phyloP scores from a whole-genome alignment of 1,140 invertebrate genomes.

The Hypothenemus hampei region DNA sequence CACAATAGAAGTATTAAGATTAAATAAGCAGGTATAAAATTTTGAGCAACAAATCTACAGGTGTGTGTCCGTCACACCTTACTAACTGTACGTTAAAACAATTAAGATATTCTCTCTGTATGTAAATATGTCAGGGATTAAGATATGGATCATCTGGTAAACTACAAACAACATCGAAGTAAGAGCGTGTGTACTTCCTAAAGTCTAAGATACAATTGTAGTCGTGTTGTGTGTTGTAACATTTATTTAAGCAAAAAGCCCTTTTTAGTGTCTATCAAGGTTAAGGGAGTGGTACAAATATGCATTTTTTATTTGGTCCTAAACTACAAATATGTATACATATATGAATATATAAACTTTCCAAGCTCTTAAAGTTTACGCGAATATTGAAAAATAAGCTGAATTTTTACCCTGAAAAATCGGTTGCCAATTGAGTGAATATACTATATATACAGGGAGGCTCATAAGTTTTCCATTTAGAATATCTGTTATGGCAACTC shows the following conservation, averaged over 20 bases:
- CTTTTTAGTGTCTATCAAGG: slow-evolving; percentile 11
- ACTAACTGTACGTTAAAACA: slow-evolving; percentile 5
- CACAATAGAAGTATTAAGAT: slow-evolving; percentile 11
- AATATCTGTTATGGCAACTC: slow-evolving; percentile 24
- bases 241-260: slow-evolving; percentile 35
- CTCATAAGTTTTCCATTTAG: slow-evolving; percentile 23
- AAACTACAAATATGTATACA: slow-evolving; percentile 23
- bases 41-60: slow-evolving; percentile 33
- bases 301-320: too few species aligned
- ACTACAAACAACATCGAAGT: slow-evolving; percentile 30
- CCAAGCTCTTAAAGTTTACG: slow-evolving; percentile 11
- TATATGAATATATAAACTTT: slow-evolving; percentile 4
- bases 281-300: too few species aligned
- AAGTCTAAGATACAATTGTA: slow-evolving; percentile 34
- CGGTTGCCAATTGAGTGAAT: slow-evolving; percentile 29
- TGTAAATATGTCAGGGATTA: slow-evolving; percentile 17
- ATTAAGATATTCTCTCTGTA: too few species aligned
- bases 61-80: slow-evolving; percentile 12
- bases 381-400: slow-evolving; percentile 27
- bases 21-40: slow-evolving; percentile 25
- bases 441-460: slow-evolving; percentile 8
- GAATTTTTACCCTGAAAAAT: slow-evolving; percentile 34
- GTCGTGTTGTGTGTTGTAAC: slow-evolving; percentile 42
- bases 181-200: slow-evolving; percentile 38
- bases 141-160: slow-evolving; percentile 26